Evolutionary conservation across 2,888 invertebrate genomes (phyloP).

Genomic region (Ceriagrion tenellum): DNA sequence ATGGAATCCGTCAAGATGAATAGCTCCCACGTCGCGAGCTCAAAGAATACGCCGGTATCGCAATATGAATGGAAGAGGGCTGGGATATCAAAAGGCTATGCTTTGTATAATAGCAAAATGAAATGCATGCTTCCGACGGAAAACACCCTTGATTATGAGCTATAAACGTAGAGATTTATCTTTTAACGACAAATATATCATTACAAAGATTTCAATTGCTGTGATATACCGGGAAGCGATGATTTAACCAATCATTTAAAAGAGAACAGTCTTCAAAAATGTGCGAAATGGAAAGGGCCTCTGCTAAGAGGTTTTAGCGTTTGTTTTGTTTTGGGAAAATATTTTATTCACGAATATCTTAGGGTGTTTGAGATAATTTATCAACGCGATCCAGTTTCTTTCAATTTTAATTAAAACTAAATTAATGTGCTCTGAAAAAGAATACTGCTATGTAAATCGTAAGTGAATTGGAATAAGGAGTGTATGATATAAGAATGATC

Average conservation of each 20-base stretch:
- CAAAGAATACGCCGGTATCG: slow-evolving; percentile 16
- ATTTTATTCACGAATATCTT: too few relatives aligned
- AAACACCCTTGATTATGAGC: not conserved
- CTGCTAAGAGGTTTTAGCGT: too few relatives aligned
- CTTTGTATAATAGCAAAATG: not conserved
- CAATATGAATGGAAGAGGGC: slow-evolving; percentile 23
- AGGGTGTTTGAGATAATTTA: too few relatives aligned
- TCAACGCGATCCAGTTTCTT: too few relatives aligned
- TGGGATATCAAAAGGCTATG: not conserved
- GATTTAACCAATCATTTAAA: not conserved
- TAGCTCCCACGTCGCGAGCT: slow-evolving; percentile 31
- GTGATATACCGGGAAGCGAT: not conserved
- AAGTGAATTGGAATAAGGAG: too few relatives aligned
- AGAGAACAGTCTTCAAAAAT: not conserved
- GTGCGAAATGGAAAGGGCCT: not conserved
- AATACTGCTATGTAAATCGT: too few relatives aligned
- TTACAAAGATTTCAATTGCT: not conserved
- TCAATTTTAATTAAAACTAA: too few relatives aligned
- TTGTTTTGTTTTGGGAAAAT: too few relatives aligned
- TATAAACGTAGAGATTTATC: not conserved
- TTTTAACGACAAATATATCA: not conserved
- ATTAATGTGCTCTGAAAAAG: too few relatives aligned
- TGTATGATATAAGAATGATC: too few relatives aligned
- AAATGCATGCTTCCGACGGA: not conserved
- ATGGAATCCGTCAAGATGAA: slow-evolving; percentile 42